Base-by-base conservation (phyloP, 2,797 vertebrate genomes). In the Phalanger gymnotis region DNA sequence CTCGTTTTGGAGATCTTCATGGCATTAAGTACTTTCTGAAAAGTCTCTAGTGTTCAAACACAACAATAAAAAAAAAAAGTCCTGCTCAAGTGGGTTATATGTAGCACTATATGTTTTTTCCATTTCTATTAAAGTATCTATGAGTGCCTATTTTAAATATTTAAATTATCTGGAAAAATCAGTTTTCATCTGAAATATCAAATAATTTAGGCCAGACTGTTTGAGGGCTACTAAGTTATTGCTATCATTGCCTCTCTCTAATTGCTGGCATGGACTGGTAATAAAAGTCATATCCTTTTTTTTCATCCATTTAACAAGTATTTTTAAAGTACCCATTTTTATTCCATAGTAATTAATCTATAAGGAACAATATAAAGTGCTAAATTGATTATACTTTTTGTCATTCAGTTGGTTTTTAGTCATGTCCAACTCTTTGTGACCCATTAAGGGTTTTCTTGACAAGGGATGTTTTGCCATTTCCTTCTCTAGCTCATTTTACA, bases 91-190 rank as follows among this genome's bases (percentile, higher is more conserved):
- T 73, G 2, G 2, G 0, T 40, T 40, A 73, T 25, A 73, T 40
- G 4, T 53, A 1, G 19, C 34, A 87, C 91, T 34, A 12, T 0
- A 31, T 25, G 54, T 96, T 13, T 73, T 73, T 73, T 90, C 94
- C 61, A 93, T 93, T 93, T 93, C 3, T 92, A 51, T 61, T 90
- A 57, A 89, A 93, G 10, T 52, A 56, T 90, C 57, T 92, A 92
- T 22, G 31, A 54, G 54, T 92, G 25, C 55, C n/a, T 90, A 91
- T 25, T 90, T 54, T 54, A 25, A 16, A 92, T 92, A 95, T 90
- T 73, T 30, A 95, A 54, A 81, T 91, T 81, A 92, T 89, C 16
- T 81, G 53, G 5, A 47, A 22, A 25, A 22, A 73, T 34, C n/a
- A 40, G 16, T 22, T 73, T 61, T 34, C 0, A n/a, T 66, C 53